Conservation (phyloP, 2,888 invertebrate species). For the Parnassius mnemosyne region DNA sequence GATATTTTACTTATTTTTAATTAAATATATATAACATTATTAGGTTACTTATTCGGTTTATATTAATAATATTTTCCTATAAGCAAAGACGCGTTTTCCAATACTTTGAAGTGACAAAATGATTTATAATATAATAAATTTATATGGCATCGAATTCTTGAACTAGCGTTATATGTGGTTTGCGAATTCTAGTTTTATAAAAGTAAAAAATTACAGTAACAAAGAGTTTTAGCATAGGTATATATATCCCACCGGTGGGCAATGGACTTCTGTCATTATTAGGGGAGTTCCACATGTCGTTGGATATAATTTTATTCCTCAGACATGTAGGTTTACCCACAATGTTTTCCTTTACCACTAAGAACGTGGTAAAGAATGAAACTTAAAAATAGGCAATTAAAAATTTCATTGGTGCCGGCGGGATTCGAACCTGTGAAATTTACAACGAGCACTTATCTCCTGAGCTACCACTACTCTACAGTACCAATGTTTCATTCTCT, state of each 20-base stretch:
- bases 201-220: conserved; percentile 7
- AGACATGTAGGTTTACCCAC: too few species aligned
- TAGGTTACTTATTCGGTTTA: conserved; percentile 6
- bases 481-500: too few species aligned
- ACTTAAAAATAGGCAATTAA: too few species aligned
- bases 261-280: too few species aligned
- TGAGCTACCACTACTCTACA: too few species aligned
- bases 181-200: conserved; percentile 6
- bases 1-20: conserved; percentile 11
- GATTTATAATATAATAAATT: background rate
- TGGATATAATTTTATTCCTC: too few species aligned
- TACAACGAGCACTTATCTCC: too few species aligned
- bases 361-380: too few species aligned
- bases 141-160: background rate
- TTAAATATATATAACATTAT: conserved; percentile 17
- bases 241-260: background rate
- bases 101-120: background rate
- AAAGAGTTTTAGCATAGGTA: background rate
- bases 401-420: too few species aligned
- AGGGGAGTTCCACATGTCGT: too few species aligned
- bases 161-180: background rate
- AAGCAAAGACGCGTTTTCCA: conserved; percentile 12
- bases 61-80: background rate
- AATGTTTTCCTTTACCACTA: too few species aligned
- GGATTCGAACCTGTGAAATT: too few species aligned